phyloP scores from a whole-genome alignment of 1,140 invertebrate genomes.

The Chelonus insularis region DNA sequence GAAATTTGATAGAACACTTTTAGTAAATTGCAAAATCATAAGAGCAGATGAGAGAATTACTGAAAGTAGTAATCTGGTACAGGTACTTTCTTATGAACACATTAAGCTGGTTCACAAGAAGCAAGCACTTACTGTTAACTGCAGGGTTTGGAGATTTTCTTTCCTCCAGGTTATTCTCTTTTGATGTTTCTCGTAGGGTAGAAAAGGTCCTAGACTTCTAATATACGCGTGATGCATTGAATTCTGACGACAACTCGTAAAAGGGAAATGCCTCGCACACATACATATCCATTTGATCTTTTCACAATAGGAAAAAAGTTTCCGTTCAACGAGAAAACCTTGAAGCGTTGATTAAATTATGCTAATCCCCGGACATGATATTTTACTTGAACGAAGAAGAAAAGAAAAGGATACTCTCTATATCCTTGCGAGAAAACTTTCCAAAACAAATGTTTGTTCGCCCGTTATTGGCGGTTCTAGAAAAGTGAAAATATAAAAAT shows the following conservation, averaged over 20 bases:
- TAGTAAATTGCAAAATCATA: background rate
- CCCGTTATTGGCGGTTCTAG: background rate
- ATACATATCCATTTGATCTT: background rate
- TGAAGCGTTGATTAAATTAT: conserved; percentile 22
- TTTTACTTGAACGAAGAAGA: background rate
- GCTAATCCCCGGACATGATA: conserved; percentile 5
- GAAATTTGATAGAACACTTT: background rate
- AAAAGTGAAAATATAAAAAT: conserved; percentile 8
- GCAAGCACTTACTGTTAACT: conserved; percentile 31
- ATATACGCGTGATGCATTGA: conserved; percentile 28
- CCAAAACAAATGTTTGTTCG: conserved; percentile 10
- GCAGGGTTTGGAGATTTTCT: conserved; percentile 3
- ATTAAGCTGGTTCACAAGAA: background rate
- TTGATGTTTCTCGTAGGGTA: conserved; percentile 25
- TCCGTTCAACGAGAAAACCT: conserved; percentile 1
- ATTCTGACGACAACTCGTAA: conserved; percentile 20
- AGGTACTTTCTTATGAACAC: background rate
- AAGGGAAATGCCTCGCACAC: conserved; percentile 18
- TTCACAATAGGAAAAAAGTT: conserved; percentile 23
- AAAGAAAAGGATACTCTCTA: background rate
- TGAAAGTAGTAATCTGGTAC: background rate
- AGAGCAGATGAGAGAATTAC: background rate
- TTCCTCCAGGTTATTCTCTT: conserved; percentile 24
- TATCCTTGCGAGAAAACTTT: background rate
- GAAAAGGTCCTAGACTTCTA: conserved; percentile 15